Evolutionary conservation across 2,797 vertebrate species (phyloP).

Genomic region (Tragopan temminckii): DNA sequence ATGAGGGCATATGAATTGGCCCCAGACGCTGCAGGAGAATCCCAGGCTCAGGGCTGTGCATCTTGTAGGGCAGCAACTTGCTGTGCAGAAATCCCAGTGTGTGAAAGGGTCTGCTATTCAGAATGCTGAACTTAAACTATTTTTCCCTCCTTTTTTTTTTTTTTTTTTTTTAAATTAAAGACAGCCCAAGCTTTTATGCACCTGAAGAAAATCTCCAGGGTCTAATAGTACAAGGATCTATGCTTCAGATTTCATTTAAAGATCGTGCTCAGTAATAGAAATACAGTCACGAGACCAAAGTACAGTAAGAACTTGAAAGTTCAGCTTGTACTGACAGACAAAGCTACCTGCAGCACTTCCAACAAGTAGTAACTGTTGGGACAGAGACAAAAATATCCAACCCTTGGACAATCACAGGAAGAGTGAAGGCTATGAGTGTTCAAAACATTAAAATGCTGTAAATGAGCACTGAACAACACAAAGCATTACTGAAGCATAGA

Average conservation of each 20-base stretch:
- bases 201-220: background rate
- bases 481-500: background rate
- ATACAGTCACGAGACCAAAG: background rate
- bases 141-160: background rate
- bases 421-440: constrained; percentile 9
- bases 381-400: background rate
- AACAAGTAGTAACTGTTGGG: background rate
- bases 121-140: background rate
- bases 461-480: background rate
- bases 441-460: background rate
- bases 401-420: constrained; percentile 50
- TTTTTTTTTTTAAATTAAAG: background rate
- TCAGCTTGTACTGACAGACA: background rate
- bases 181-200: background rate
- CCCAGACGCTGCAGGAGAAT: constrained; percentile 31
- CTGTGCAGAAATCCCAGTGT: background rate
- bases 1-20: constrained; percentile 37
- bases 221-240: background rate
- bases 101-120: background rate
- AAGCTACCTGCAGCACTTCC: background rate
- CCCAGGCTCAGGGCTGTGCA: accelerated
- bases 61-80: background rate
- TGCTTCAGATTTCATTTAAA: background rate
- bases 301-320: background rate
- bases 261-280: background rate